Evolutionary conservation across 2,888 invertebrate species (phyloP).

Genomic region (Nebria salina): DNA sequence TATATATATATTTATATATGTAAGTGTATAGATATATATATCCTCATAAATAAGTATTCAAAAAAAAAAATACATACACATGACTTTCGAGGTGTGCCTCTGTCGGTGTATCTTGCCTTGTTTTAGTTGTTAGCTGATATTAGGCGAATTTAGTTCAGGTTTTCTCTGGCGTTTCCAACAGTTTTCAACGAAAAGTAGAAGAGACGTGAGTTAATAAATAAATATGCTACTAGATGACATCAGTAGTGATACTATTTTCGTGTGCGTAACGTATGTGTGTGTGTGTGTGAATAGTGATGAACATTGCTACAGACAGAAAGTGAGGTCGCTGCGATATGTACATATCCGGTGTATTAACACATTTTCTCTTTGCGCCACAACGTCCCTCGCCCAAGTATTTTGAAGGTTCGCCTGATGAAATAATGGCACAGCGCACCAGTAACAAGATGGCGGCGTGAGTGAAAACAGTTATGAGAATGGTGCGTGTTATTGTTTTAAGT

Average conservation of each 20-base stretch:
- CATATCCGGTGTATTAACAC: conserved; percentile 42
- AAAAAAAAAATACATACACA: conserved; percentile 4
- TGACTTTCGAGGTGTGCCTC: neutral
- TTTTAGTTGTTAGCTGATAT: neutral
- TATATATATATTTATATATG: conserved; percentile 14
- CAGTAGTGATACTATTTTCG: neutral
- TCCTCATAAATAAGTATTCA: neutral
- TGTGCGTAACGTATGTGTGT: neutral
- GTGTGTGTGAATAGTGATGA: neutral
- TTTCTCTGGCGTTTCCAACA: no score
- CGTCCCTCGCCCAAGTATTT: conserved; percentile 25
- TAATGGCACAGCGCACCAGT: conserved; percentile 40
- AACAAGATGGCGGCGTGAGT: conserved; percentile 48
- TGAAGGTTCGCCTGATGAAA: conserved; percentile 43
- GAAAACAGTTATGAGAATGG: conserved; percentile 43
- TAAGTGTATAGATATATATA: conserved; percentile 23
- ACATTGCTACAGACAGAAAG: conserved; percentile 24
- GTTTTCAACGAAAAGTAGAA: neutral
- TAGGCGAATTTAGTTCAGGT: no score
- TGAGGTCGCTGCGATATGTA: conserved; percentile 32
- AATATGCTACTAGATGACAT: neutral
- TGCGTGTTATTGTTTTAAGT: conserved; percentile 46
- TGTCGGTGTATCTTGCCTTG: neutral
- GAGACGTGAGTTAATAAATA: neutral
- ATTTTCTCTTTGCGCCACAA: conserved; percentile 1